Percentiles rank a stretch among this genome's conserved stretches.
phyloP scores from a whole-genome alignment of 2,113 vertebrate genomes.

The Cygnus atratus region DNA sequence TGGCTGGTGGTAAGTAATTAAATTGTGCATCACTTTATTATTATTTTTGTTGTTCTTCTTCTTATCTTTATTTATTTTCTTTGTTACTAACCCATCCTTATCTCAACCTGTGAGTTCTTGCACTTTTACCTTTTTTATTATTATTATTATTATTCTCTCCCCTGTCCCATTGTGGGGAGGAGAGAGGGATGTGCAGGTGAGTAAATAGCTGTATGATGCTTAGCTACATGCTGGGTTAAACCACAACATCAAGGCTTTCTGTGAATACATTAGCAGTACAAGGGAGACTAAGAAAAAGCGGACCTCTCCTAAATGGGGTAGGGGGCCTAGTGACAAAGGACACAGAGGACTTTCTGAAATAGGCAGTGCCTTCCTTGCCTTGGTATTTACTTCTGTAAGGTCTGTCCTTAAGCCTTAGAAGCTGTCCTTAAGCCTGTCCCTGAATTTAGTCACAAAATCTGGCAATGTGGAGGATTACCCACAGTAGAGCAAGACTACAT shows the following conservation, averaged over 20 bases:
- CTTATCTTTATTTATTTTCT: too few species aligned
- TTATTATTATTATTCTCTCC: too few species aligned
- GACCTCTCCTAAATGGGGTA: not conserved
- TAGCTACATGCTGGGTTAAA: too few species aligned
- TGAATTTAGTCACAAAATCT: not conserved
- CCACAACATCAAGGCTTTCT: not conserved
- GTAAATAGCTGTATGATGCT: too few species aligned
- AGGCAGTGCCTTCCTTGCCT: not conserved
- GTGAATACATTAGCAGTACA: rapidly evolving
- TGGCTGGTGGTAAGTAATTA: too few species aligned
- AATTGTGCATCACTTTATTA: too few species aligned
- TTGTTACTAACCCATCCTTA: too few species aligned
- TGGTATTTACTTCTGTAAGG: not conserved
- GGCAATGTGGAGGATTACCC: not conserved
- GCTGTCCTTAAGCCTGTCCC: not conserved
- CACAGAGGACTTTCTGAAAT: not conserved
- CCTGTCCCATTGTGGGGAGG: too few species aligned
- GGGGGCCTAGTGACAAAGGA: not conserved
- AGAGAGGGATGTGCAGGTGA: too few species aligned
- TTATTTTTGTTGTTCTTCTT: too few species aligned
- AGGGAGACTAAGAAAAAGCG: not conserved
- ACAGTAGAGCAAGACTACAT: not conserved
- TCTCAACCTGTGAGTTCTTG: too few species aligned
- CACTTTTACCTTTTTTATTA: too few species aligned
- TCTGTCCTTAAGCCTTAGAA: not conserved